These are phyloP conservation scores for Azorinus chamasolen DNA, from an alignment of 2,888 invertebrate genomes.

Conservation along the genomic window DNA sequence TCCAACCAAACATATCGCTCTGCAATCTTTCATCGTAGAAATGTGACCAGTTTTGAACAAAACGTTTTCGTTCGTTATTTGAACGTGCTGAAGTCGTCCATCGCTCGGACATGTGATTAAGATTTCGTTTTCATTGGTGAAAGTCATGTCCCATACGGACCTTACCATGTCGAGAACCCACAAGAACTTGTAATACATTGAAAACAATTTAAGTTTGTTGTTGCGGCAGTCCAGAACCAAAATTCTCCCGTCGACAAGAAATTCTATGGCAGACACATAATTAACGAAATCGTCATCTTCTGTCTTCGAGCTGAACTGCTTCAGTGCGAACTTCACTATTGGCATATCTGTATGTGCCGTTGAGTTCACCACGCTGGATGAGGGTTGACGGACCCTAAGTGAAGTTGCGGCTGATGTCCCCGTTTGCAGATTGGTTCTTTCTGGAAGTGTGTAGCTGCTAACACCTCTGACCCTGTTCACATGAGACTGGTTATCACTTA, in stretches of 20 bases:
- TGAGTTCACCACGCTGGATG: no score
- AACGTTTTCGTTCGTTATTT: conserved; percentile 20
- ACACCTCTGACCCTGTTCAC: no score
- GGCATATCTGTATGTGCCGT: no score
- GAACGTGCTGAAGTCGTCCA: conserved; percentile 28
- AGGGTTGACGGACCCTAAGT: no score
- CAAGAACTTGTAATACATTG: conserved; percentile 7
- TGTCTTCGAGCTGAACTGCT: no score
- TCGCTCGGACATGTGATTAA: conserved; percentile 40
- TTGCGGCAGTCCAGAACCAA: conserved; percentile 28
- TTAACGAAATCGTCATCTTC: not conserved
- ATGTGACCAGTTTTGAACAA: conserved; percentile 29
- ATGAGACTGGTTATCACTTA: no score
- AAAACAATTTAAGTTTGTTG: conserved; percentile 32
- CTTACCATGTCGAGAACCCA: conserved; percentile 5
- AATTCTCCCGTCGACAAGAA: conserved; percentile 25
- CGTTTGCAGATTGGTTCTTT: no score
- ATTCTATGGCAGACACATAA: conserved; percentile 22
- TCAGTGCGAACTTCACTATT: no score
- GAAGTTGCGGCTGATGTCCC: no score
- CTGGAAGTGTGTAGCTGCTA: no score
- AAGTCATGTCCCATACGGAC: conserved; percentile 38
- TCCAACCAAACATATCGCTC: conserved; percentile 24
- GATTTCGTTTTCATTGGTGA: conserved; percentile 12
- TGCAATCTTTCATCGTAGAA: conserved; percentile 33